A percentile compares a stretch with the other conserved stretches of the same genome.
These are phyloP conservation scores for Chiloscyllium plagiosum DNA, from an alignment of 2,113 vertebrate genomes.

Conservation along the genomic window DNA sequence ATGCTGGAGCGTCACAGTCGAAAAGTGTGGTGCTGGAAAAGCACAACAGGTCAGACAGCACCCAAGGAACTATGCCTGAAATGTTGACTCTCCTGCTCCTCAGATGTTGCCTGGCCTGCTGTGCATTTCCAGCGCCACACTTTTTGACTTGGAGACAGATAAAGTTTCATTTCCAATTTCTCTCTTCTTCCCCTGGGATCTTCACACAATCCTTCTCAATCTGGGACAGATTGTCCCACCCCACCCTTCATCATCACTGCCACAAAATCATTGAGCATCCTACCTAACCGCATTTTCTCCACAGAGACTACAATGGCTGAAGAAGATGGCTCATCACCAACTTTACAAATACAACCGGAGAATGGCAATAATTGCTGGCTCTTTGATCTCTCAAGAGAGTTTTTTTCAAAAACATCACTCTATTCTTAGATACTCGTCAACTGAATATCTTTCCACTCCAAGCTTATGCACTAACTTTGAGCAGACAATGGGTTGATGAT, in stretches of 20 bases:
- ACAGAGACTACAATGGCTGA: not conserved
- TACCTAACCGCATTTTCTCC: not conserved
- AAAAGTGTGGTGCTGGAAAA: too few relatives aligned
- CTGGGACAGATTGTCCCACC: too few relatives aligned
- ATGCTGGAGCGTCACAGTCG: too few relatives aligned
- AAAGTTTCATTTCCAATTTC: not conserved
- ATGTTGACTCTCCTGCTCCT: too few relatives aligned
- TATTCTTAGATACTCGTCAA: not conserved
- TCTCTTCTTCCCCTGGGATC: not conserved
- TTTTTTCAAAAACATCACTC: too few relatives aligned
- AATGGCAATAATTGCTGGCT: not conserved
- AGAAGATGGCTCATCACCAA: not conserved
- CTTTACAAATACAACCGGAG: not conserved
- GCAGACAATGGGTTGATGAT: not conserved
- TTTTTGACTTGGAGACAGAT: too few relatives aligned
- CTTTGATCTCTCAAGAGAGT: not conserved
- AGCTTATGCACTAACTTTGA: not conserved
- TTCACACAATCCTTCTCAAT: not conserved
- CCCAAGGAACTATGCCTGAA: too few relatives aligned
- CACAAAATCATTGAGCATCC: not conserved
- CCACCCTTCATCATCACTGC: not conserved
- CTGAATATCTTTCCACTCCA: not conserved
- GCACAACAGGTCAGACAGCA: too few relatives aligned
- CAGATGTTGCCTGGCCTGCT: too few relatives aligned
- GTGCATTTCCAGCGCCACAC: too few relatives aligned